These are phyloP conservation scores for Ramazzottius varieornatus DNA, from an alignment of 2,888 invertebrate species.

Conservation along the genomic window DNA sequence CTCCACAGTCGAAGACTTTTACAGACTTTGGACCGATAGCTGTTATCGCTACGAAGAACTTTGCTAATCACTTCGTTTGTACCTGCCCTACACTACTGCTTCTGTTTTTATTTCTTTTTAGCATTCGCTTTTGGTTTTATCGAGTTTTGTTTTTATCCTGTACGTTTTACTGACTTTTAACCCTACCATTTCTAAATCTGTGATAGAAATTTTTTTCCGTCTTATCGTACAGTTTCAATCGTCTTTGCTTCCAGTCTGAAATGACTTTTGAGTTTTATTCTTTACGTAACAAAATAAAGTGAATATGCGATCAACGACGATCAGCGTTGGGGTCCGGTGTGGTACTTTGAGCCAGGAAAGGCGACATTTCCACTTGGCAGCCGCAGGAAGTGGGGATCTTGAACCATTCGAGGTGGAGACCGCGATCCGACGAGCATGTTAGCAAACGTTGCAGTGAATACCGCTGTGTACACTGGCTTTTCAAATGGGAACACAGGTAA, in stretches of 20 bases:
- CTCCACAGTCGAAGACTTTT: background rate
- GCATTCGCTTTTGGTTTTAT: too few relatives aligned
- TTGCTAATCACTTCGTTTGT: too few relatives aligned
- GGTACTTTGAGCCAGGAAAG: background rate
- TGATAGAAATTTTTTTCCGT: too few relatives aligned
- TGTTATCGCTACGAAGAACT: background rate
- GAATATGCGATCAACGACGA: too few relatives aligned
- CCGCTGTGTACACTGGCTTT: background rate
- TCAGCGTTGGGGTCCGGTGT: background rate
- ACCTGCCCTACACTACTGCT: too few relatives aligned
- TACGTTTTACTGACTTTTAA: too few relatives aligned
- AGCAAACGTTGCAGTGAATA: background rate
- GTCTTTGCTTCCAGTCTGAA: too few relatives aligned
- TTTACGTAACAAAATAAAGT: too few relatives aligned
- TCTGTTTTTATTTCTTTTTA: background rate
- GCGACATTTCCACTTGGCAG: background rate
- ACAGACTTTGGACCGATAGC: background rate
- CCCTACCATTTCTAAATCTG: too few relatives aligned
- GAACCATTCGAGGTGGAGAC: constrained; percentile 1
- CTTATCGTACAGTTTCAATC: too few relatives aligned
- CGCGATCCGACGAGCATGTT: background rate
- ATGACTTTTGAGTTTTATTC: too few relatives aligned
- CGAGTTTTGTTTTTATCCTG: too few relatives aligned
- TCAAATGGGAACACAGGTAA: background rate
- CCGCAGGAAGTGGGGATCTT: background rate